Evolutionary conservation across 2,797 vertebrate species (phyloP).

Genomic region (Pagetopsis macropterus): DNA sequence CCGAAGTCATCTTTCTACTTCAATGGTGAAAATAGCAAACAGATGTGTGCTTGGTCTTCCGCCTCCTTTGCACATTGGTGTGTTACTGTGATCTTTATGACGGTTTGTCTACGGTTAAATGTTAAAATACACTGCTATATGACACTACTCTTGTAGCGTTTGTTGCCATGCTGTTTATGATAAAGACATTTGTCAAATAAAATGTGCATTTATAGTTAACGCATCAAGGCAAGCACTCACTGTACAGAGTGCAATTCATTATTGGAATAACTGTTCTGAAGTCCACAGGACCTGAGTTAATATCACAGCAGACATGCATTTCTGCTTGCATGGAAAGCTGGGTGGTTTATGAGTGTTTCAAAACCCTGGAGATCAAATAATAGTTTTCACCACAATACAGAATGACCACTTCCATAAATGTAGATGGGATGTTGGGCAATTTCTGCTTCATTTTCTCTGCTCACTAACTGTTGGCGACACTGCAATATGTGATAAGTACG

Average conservation of each 20-base stretch:
- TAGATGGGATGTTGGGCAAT: conserved; percentile 70
- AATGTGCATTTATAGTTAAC: conserved; percentile 20
- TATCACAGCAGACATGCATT: conserved; percentile 57
- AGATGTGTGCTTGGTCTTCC: conserved; percentile 71
- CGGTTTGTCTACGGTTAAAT: conserved; percentile 45
- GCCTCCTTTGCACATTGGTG: conserved; percentile 30
- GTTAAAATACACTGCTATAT: conserved; percentile 17
- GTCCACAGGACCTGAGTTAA: conserved; percentile 60
- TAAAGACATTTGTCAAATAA: conserved; percentile 28
- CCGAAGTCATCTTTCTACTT: conserved; percentile 70
- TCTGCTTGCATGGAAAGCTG: conserved; percentile 59
- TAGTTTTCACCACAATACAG: conserved; percentile 61
- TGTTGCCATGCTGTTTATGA: conserved; percentile 31
- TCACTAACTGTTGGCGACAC: conserved; percentile 81
- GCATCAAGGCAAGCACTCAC: conserved; percentile 25
- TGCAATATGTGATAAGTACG: conserved; percentile 69
- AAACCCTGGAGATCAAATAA: conserved; percentile 70
- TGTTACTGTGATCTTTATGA: conserved; percentile 32
- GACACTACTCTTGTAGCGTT: neutral
- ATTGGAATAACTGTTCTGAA: conserved; percentile 52
- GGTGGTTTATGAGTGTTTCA: conserved; percentile 67
- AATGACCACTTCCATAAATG: conserved; percentile 67
- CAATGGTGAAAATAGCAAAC: conserved; percentile 77
- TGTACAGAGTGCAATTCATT: conserved; percentile 57
- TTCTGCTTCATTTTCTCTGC: conserved; percentile 79